These are phyloP conservation scores for Tragopan temminckii DNA, from an alignment of 2,797 vertebrate species.

Conservation along the genomic window DNA sequence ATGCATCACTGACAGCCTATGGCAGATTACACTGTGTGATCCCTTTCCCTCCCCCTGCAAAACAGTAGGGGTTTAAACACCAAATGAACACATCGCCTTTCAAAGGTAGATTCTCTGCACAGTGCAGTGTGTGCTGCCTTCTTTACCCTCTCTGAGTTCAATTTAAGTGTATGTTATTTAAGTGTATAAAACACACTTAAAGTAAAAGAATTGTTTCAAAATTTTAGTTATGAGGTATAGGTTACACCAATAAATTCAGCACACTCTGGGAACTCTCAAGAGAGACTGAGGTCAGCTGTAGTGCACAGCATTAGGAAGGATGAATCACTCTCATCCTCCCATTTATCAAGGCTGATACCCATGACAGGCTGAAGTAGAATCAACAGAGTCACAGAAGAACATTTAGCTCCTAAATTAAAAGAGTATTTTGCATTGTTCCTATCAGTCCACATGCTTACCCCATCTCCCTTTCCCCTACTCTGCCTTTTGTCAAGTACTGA, in stretches of 20 bases:
- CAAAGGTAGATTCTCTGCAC: not conserved
- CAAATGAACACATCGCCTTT: not conserved
- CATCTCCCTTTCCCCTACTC: not conserved
- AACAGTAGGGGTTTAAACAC: constrained; percentile 1
- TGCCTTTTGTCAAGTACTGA: not conserved
- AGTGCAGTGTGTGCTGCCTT: not conserved
- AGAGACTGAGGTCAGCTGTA: constrained; percentile 52
- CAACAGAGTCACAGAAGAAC: not conserved
- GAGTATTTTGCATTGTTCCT: not conserved
- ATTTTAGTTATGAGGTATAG: not conserved
- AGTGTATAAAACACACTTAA: not conserved
- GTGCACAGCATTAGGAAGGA: constrained; percentile 27
- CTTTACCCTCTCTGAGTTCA: not conserved
- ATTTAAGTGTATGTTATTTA: not conserved
- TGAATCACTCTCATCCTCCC: constrained; percentile 28
- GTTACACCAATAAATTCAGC: not conserved
- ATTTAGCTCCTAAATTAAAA: not conserved
- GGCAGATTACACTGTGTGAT: not conserved
- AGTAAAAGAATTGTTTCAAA: not conserved
- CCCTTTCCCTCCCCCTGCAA: not conserved
- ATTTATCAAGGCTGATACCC: constrained; percentile 44
- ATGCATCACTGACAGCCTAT: not conserved
- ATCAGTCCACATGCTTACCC: not conserved
- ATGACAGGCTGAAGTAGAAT: constrained; percentile 16
- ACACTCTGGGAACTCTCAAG: constrained; percentile 18